Percentiles rank a stretch among this genome's conserved stretches.
phyloP scores from a whole-genome alignment of 2,888 invertebrate genomes.

The Brachyopa scutellaris region DNA sequence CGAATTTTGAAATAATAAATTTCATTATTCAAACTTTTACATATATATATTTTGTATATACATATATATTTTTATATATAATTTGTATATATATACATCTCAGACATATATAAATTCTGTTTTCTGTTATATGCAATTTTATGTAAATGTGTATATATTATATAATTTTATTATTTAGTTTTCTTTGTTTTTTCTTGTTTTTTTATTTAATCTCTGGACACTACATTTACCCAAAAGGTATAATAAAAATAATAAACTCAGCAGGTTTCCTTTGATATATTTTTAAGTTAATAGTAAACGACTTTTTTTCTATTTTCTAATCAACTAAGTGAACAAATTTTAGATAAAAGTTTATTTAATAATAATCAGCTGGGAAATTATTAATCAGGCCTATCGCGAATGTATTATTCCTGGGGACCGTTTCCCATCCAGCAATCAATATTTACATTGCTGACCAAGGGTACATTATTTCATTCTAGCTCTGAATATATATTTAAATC shows the following conservation, averaged over 20 bases:
- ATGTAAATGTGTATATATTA: slow-evolving; percentile 67
- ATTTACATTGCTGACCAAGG: no score
- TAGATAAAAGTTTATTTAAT: slow-evolving; percentile 11
- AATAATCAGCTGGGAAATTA: background rate
- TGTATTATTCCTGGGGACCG: no score
- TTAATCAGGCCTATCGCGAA: no score
- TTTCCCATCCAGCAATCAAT: no score
- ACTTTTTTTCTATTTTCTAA: slow-evolving; percentile 31
- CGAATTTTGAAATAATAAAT: slow-evolving; percentile 71
- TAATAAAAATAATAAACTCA: slow-evolving; percentile 50
- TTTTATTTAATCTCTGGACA: slow-evolving; percentile 50
- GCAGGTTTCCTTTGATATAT: slow-evolving; percentile 25
- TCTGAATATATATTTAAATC: no score
- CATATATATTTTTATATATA: slow-evolving; percentile 50
- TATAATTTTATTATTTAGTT: slow-evolving; percentile 14
- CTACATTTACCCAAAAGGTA: slow-evolving; percentile 36
- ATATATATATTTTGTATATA: slow-evolving; percentile 55
- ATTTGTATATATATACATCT: slow-evolving; percentile 59
- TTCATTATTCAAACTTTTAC: slow-evolving; percentile 57
- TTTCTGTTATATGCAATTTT: slow-evolving; percentile 49
- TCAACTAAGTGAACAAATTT: slow-evolving; percentile 48
- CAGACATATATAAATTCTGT: slow-evolving; percentile 61
- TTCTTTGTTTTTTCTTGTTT: slow-evolving; percentile 18
- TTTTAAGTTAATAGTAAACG: background rate
- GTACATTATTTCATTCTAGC: no score